Base-by-base conservation (phyloP, 1,140 invertebrate genomes). In the Sycobia sp. region DNA sequence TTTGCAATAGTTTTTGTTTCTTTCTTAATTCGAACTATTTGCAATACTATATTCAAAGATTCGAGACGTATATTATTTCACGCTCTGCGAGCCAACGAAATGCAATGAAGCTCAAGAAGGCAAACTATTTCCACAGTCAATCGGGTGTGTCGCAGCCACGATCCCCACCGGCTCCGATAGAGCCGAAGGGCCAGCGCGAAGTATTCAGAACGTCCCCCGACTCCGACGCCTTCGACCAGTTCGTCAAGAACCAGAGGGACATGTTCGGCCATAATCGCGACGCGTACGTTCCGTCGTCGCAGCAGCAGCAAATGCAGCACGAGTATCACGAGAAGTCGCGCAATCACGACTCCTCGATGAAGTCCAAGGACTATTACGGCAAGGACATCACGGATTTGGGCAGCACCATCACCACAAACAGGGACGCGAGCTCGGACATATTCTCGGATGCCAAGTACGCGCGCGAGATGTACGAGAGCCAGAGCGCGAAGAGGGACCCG, bases 151-250 rank as follows among this genome's bases (percentile, higher is more conserved):
- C 78, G 7, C 80, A 84, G 57, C 82, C 83, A 7, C 78, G 84
- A 58, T 88, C 63, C 78, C 89, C 68, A 68, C 90, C 83, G 67
- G 87, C 83, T 0, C 91, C 91, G 20, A 86, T 92, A 13, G 91
- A 93, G 71, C 86, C 85, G 0, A 84, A 86, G 66, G 81, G 80
- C 57, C 53, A 58, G 9, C 81, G 87, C 2, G 87, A 87, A 51
- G 84, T 84, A 1, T 89, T 88, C 71, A 81, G 87, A 29, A 84
- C 85, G 13, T 89, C 88, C 41, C 89, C 88, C 75, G 88, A 87
- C 46, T 86, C 85, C 0, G 85, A 88, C 34, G 77, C 83, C 43
- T 85, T 84, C 67, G 84, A 88, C 13, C 75, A 81, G 29, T 82
- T 80, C 11, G 66, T 76, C 0, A 79, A 81, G 43, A 80, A 69